Conservation (phyloP, 2,797 vertebrate species). For the Loriculus beryllinus region DNA sequence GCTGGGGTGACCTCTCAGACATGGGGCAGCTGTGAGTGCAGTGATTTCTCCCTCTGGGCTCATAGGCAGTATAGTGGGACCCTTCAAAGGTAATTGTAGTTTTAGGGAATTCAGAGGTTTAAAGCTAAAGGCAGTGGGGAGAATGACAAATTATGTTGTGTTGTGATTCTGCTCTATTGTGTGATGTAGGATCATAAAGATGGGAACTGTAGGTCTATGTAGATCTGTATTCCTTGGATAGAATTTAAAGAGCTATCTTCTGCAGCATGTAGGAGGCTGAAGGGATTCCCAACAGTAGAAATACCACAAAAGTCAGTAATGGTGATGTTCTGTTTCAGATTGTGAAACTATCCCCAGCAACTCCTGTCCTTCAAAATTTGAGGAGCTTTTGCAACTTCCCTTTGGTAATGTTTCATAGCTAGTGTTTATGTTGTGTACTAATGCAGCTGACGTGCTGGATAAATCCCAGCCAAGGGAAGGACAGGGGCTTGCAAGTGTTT, state of each 20-base stretch:
- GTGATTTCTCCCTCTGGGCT: neutral
- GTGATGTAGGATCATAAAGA: neutral
- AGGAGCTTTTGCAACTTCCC: neutral
- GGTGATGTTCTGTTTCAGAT: neutral
- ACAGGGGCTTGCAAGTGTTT: rapidly evolving
- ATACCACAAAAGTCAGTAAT: neutral
- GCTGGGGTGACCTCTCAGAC: neutral
- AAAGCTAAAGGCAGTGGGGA: neutral
- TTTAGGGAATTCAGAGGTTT: neutral
- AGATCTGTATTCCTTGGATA: neutral
- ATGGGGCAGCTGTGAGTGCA: neutral
- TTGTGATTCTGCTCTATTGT: neutral
- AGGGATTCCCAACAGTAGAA: neutral
- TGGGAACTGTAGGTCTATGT: neutral
- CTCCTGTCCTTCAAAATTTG: neutral
- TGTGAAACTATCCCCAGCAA: neutral
- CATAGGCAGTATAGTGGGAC: neutral
- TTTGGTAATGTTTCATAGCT: neutral
- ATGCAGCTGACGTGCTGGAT: neutral
- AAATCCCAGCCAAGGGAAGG: neutral
- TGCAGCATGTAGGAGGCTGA: neutral
- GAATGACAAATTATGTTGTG: neutral
- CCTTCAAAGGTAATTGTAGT: neutral
- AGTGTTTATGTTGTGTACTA: neutral
- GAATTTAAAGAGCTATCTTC: neutral